Conservation (phyloP, 2,888 invertebrate genomes). For the Eupithecia centaureata region DNA sequence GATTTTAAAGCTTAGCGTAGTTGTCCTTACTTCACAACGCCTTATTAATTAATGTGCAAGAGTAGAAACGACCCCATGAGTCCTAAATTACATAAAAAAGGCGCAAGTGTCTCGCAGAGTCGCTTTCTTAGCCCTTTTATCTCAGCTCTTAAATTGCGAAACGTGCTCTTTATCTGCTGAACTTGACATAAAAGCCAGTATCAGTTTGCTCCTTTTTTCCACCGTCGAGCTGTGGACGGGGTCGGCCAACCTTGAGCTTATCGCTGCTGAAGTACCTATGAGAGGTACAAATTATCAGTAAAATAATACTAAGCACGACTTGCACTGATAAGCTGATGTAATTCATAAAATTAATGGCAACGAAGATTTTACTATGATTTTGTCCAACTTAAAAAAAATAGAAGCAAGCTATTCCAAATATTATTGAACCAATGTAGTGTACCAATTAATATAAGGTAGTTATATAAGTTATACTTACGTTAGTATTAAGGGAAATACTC, state of each 20-base stretch:
- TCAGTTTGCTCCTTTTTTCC: conserved; percentile 29
- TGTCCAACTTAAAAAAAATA: too few relatives aligned
- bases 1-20: background rate
- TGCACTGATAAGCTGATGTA: background rate
- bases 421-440: too few relatives aligned
- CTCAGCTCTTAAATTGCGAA: conserved; percentile 27
- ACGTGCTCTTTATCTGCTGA: conserved; percentile 38
- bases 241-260: conserved; percentile 42
- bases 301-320: background rate
- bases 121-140: conserved; percentile 29
- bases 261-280: conserved; percentile 20
- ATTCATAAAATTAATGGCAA: background rate
- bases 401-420: too few relatives aligned
- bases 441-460: too few relatives aligned
- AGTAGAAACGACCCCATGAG: conserved; percentile 3
- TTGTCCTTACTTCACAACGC: background rate
- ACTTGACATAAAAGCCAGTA: conserved; percentile 39
- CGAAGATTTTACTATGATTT: background rate
- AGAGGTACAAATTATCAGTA: conserved; percentile 1
- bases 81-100: conserved; percentile 6
- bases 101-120: background rate
- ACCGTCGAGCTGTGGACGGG: conserved; percentile 30
- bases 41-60: conserved; percentile 3
- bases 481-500: too few relatives aligned
- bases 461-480: too few relatives aligned